phyloP scores from a whole-genome alignment of 1,140 invertebrate species.

The Dendroctonus valens region DNA sequence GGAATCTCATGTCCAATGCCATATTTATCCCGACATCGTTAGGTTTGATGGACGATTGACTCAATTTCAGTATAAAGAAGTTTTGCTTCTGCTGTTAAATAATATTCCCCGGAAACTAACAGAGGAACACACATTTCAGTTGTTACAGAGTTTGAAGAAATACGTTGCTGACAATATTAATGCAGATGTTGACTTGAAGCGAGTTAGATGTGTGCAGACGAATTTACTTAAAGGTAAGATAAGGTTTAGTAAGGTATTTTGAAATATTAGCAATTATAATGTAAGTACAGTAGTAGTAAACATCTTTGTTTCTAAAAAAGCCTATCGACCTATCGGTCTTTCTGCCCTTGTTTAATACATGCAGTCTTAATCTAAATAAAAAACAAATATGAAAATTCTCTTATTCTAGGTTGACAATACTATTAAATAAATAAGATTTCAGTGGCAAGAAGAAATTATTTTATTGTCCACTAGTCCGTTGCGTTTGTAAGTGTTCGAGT shows the following conservation, averaged over 20 bases:
- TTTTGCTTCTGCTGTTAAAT: constrained; percentile 28
- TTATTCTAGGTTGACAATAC: too few relatives aligned
- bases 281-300: too few relatives aligned
- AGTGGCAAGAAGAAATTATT: too few relatives aligned
- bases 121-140: constrained; percentile 6
- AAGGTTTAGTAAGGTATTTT: constrained; percentile 2
- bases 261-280: too few relatives aligned
- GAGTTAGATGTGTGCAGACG: constrained; percentile 30
- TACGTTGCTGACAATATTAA: constrained; percentile 25
- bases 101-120: constrained; percentile 30
- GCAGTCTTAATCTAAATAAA: too few relatives aligned
- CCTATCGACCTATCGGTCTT: too few relatives aligned
- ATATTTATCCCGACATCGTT: constrained; percentile 31
- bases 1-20: constrained; percentile 28
- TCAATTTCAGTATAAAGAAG: constrained; percentile 10
- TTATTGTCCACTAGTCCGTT: too few relatives aligned
- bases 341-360: too few relatives aligned
- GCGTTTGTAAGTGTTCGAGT: too few relatives aligned
- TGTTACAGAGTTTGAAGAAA: constrained; percentile 13
- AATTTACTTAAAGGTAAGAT: constrained; percentile 31
- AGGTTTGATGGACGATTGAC: constrained; percentile 26
- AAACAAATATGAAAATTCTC: too few relatives aligned
- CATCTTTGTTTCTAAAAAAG: too few relatives aligned
- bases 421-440: too few relatives aligned
- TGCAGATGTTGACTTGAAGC: constrained; percentile 33